These are phyloP conservation scores for Gopherus flavomarginatus DNA, from an alignment of 2,113 vertebrate genomes.

Conservation along the genomic window DNA sequence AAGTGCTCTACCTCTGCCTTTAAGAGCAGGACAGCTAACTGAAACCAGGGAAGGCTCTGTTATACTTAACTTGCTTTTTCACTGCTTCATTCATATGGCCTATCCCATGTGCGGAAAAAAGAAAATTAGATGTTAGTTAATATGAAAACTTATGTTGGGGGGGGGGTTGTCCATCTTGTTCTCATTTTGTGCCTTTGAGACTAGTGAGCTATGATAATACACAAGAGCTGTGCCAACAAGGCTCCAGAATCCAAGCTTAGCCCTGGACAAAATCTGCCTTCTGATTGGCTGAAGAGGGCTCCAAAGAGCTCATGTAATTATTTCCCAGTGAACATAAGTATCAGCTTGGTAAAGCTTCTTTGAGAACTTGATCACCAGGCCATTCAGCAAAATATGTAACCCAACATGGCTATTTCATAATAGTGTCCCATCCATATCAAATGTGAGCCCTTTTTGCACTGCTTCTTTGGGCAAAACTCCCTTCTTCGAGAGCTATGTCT, in stretches of 20 bases:
- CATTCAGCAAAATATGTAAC: not conserved
- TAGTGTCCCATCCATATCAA: not conserved
- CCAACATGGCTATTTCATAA: not conserved
- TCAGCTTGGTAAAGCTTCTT: slow-evolving; percentile 40
- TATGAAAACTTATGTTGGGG: too few relatives aligned
- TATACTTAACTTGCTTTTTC: slow-evolving; percentile 3
- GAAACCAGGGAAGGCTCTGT: slow-evolving; percentile 8
- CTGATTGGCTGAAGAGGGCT: slow-evolving; percentile 43
- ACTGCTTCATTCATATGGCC: not conserved
- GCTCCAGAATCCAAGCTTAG: slow-evolving; percentile 16
- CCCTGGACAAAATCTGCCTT: slow-evolving; percentile 61
- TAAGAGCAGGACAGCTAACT: slow-evolving; percentile 25
- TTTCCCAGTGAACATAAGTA: slow-evolving; percentile 44
- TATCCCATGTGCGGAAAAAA: not conserved
- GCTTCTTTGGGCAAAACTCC: not conserved
- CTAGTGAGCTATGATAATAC: slow-evolving; percentile 53
- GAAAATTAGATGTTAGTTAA: not conserved
- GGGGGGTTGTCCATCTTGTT: slow-evolving; percentile 35
- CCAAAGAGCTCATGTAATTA: slow-evolving; percentile 17
- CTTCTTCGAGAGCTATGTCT: not conserved
- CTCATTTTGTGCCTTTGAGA: slow-evolving; percentile 51
- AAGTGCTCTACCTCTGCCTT: slow-evolving; percentile 11
- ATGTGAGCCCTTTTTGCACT: not conserved
- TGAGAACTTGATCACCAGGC: slow-evolving; percentile 1
- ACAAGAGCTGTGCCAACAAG: not conserved